Conservation (phyloP, 2,797 vertebrate species). For the Pogoniulus pusillus region DNA sequence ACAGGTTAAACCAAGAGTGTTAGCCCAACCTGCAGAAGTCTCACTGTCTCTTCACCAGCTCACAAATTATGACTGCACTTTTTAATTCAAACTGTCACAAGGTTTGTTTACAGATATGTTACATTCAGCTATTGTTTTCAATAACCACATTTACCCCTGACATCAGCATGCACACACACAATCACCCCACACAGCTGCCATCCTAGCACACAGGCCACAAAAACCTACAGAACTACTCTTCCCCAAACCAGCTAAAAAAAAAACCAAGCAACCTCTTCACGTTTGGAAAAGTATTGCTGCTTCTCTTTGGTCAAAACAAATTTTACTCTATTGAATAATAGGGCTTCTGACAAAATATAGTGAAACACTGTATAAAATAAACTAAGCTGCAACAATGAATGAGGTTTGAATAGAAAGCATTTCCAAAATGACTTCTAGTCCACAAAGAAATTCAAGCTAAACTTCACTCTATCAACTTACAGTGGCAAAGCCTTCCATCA, state of each 20-base stretch:
- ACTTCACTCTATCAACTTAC: conserved; percentile 65
- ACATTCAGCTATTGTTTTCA: not conserved
- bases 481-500: conserved; percentile 63
- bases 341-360: conserved; percentile 41
- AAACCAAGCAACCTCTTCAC: conserved; percentile 22
- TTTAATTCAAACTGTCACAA: not conserved
- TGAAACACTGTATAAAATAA: conserved; percentile 49
- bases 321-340: conserved; percentile 48
- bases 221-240: not conserved
- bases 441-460: conserved; percentile 67
- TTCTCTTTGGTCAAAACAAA: conserved; percentile 16
- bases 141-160: not conserved
- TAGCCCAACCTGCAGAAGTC: not conserved
- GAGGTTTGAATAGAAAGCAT: conserved; percentile 46
- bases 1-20: not conserved
- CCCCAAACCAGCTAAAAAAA: conserved; percentile 14
- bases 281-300: not conserved
- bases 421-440: conserved; percentile 59
- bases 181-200: conserved; percentile 10
- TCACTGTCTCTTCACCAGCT: not conserved
- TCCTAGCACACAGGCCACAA: not conserved
- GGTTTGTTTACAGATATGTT: not conserved
- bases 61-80: not conserved
- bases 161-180: not conserved
- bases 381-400: conserved; percentile 44